Evolutionary conservation across 2,888 invertebrate genomes (phyloP).

Genomic region (Metopia argyrocephala): DNA sequence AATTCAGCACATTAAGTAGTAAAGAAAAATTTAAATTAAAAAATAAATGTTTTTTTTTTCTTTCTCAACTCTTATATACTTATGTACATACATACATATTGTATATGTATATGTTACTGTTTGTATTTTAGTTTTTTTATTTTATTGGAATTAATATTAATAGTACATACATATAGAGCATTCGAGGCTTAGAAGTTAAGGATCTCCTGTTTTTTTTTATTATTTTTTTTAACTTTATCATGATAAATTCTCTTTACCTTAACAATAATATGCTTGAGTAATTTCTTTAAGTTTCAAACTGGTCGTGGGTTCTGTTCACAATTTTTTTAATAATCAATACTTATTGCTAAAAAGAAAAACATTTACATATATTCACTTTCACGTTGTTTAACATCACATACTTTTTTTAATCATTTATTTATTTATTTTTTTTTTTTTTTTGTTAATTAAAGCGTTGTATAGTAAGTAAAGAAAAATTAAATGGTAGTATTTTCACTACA

Average conservation of each 20-base stretch:
- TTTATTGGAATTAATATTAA: constrained; percentile 5
- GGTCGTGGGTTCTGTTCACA: constrained; percentile 42
- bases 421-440: neutral
- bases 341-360: constrained; percentile 41
- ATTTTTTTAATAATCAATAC: constrained; percentile 35
- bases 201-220: constrained; percentile 47
- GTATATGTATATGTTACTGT: too few species aligned
- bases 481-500: too few species aligned
- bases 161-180: constrained; percentile 45
- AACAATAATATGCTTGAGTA: constrained; percentile 12
- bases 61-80: constrained; percentile 29
- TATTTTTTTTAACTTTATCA: neutral
- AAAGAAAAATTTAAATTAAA: constrained; percentile 43
- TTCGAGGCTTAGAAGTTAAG: constrained; percentile 52
- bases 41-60: neutral
- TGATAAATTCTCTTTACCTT: neutral
- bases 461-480: neutral
- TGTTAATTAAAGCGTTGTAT: neutral
- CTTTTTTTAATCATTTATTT: neutral
- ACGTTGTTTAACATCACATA: constrained; percentile 46
- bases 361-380: constrained; percentile 10
- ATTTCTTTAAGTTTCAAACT: constrained; percentile 52
- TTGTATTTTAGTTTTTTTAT: too few species aligned
- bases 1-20: constrained; percentile 58
- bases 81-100: too few species aligned